phyloP scores from a whole-genome alignment of 2,797 vertebrate genomes.

The Phataginus tricuspis region DNA sequence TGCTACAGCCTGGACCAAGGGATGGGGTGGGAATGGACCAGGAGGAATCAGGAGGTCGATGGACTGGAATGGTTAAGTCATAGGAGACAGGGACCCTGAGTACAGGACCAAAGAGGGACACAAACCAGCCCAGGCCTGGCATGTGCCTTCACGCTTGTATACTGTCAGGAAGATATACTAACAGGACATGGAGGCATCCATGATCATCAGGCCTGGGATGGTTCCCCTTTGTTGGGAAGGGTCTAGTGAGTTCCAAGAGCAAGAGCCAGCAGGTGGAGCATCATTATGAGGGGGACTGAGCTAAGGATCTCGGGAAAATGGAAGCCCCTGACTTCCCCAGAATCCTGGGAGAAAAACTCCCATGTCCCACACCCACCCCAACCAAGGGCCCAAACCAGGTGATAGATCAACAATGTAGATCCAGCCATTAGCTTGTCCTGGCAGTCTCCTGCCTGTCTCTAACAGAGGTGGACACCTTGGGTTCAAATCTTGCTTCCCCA shows the following conservation, averaged over 20 bases:
- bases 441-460: too few relatives aligned
- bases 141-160: fast-evolving
- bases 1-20: background rate
- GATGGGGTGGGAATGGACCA: too few relatives aligned
- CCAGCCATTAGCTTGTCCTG: background rate
- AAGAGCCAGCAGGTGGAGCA: background rate
- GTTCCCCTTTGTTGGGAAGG: too few relatives aligned
- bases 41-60: background rate
- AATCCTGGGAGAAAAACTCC: background rate
- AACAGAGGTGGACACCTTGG: background rate
- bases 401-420: background rate
- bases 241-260: background rate
- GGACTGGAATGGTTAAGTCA: background rate
- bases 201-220: fast-evolving
- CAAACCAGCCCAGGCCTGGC: background rate
- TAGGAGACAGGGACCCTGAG: background rate
- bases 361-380: background rate
- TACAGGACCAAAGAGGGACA: background rate
- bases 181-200: fast-evolving
- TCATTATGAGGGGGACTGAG: background rate
- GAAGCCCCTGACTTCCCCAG: too few relatives aligned
- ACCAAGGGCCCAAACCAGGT: background rate
- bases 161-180: fast-evolving
- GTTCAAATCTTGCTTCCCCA: background rate
- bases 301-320: background rate